phyloP scores from a whole-genome alignment of 2,888 invertebrate genomes.

The Pristionchus maxplancki region DNA sequence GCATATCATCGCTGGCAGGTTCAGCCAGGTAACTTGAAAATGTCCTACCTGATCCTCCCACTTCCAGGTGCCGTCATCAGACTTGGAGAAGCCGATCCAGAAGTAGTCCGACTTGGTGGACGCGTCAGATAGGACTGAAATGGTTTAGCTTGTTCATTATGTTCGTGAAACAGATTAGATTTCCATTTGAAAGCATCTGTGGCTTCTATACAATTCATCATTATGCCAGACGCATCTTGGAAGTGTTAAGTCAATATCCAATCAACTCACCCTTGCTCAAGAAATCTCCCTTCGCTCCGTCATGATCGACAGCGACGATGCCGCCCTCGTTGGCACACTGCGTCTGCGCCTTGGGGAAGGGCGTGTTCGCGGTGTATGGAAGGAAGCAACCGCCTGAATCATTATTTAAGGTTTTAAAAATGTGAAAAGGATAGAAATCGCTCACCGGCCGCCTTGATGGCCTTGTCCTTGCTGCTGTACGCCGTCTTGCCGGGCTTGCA shows the following conservation, averaged over 20 bases:
- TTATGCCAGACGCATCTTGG: too few relatives aligned
- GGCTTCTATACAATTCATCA: too few relatives aligned
- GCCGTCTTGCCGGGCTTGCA: neutral
- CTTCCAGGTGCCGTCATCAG: neutral
- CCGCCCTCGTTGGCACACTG: neutral
- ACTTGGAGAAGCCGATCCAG: slow-evolving; percentile 1
- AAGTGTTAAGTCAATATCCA: neutral
- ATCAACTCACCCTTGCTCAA: neutral
- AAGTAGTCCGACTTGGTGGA: neutral
- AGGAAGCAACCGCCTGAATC: neutral
- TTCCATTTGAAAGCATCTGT: too few relatives aligned
- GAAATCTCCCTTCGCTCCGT: neutral
- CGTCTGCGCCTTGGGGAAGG: neutral
- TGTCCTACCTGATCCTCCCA: slow-evolving; percentile 8
- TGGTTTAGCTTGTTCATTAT: neutral
- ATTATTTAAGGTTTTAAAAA: neutral
- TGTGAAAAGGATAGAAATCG: neutral
- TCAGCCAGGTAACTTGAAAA: too few relatives aligned
- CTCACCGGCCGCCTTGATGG: neutral
- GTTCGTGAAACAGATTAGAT: neutral
- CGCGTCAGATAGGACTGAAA: neutral
- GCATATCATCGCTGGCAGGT: too few relatives aligned
- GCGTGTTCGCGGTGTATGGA: neutral
- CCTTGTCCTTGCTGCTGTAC: neutral
- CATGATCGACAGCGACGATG: neutral